A percentile compares a stretch with the other conserved stretches of the same genome.
These are phyloP conservation scores for Drosophila hamatofila DNA, from an alignment of 2,888 invertebrate species.

Conservation along the genomic window DNA sequence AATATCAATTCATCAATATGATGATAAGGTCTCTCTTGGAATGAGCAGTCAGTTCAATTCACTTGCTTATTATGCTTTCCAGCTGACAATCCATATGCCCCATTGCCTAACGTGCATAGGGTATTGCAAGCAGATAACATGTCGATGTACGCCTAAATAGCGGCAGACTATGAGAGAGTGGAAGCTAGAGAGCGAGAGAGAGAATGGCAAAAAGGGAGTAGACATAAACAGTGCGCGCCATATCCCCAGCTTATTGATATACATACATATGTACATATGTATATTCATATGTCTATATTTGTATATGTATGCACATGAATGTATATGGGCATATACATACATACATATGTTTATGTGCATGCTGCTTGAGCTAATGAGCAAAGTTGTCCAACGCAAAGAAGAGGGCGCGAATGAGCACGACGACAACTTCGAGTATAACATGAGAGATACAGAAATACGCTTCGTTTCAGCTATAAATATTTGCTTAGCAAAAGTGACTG, in stretches of 20 bases:
- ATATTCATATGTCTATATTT: conserved; percentile 1
- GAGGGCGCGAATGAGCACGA: conserved; percentile 4
- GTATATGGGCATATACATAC: not conserved
- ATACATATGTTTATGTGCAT: not conserved
- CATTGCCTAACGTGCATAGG: not conserved
- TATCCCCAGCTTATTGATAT: conserved; percentile 24
- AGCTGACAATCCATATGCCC: not conserved
- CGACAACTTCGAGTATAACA: not conserved
- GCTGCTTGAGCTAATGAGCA: conserved; percentile 39
- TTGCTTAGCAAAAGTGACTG: not conserved
- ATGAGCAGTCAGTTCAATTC: not conserved
- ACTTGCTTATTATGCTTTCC: not conserved
- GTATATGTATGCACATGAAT: not conserved
- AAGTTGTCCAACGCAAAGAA: conserved; percentile 19
- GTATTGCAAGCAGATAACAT: conserved; percentile 42
- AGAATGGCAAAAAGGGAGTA: not conserved
- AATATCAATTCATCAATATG: no score
- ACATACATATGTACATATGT: not conserved
- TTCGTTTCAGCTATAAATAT: not conserved
- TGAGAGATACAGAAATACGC: conserved; percentile 2
- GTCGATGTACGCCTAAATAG: conserved; percentile 30
- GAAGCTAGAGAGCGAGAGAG: conserved; percentile 6
- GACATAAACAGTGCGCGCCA: conserved; percentile 20
- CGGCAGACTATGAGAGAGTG: not conserved
- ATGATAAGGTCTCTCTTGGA: no score